Conservation (phyloP, 2,888 invertebrate genomes). For the Melitaea athalia region DNA sequence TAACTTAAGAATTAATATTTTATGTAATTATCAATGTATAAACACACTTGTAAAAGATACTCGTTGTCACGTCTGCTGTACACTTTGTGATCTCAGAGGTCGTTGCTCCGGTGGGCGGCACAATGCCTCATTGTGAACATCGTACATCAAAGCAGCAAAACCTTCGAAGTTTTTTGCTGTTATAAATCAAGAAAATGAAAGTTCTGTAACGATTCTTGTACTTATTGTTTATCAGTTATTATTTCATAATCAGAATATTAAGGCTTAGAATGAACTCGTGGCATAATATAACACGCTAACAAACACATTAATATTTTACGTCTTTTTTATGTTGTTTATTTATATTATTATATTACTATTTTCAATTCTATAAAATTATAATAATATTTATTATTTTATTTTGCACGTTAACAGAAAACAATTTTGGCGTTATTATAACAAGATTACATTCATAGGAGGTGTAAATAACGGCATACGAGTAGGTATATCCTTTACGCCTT, state of each 20-base stretch:
- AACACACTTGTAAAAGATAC: not conserved
- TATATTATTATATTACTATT: too few relatives aligned
- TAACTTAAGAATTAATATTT: not conserved
- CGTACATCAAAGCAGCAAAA: constrained; percentile 15
- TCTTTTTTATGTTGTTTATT: too few relatives aligned
- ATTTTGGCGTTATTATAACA: too few relatives aligned
- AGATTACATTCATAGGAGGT: too few relatives aligned
- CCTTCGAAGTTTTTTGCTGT: constrained; percentile 31
- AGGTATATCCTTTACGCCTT: too few relatives aligned
- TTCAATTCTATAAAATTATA: too few relatives aligned
- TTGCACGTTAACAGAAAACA: too few relatives aligned
- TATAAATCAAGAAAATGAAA: constrained; percentile 30
- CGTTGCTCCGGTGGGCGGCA: constrained; percentile 39
- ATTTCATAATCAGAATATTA: not conserved
- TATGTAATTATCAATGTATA: not conserved
- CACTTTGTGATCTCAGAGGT: constrained; percentile 27
- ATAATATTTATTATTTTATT: too few relatives aligned
- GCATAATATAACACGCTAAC: not conserved
- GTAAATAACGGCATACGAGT: too few relatives aligned
- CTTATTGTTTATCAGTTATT: not conserved
- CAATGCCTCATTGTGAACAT: constrained; percentile 51
- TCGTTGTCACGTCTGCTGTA: constrained; percentile 3
- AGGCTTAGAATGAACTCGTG: not conserved
- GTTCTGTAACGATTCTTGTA: constrained; percentile 23
- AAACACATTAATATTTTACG: too few relatives aligned